Base-by-base conservation (phyloP, 2,888 invertebrate species). In the Sialis fuliginosa region DNA sequence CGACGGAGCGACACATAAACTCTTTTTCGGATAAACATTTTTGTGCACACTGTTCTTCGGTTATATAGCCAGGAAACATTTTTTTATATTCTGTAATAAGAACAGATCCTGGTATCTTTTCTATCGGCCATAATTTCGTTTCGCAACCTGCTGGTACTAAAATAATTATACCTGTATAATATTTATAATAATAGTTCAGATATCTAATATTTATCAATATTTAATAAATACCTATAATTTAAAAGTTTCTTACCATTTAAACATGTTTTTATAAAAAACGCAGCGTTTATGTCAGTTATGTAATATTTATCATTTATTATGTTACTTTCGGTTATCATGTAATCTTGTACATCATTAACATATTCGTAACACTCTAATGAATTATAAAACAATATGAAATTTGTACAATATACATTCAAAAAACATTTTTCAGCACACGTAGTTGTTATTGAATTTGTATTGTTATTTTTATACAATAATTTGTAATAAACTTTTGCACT, bases 51-150 rank as follows among this genome's bases (percentile, higher is more conserved):
- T 79, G 73, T 48, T 70, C 68, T 52, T 81, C 70, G 33, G 77
- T 79, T 49, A 76, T 65, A 53, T 77, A 69, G 35, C 71, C 66
- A 2, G 77, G 61, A 48, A 83, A 63, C 55, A 72, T 74, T 52
- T 73, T 71, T 45, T 74, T 70, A 50, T 74, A 74, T 53, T 79
- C 77, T 9, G 81, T 77, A 47, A 83, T 72, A 53, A 90, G 64
- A 53, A 79, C 75, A 54, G 80, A 81, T 8, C 87, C 85, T 7
- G 82, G 79, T 45, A 81, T 79, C 55, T 77, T 72, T 57, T 88
- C 87, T 45, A 86, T 67, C 32, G 77, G 71, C 89, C 89, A 90
- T 55, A 78, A 72, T 48, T 77, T 76, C 6, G 65, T 62, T 44
- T 68, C 65, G 60, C 82, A 82, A 40, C 55, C 58, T 31, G 57